A percentile compares a stretch with the other conserved stretches of the same genome.
These are phyloP conservation scores for Aurelia coerulea DNA, from an alignment of 30 jellyfish, hydroid and myxozoan species.

Conservation along the genomic window DNA sequence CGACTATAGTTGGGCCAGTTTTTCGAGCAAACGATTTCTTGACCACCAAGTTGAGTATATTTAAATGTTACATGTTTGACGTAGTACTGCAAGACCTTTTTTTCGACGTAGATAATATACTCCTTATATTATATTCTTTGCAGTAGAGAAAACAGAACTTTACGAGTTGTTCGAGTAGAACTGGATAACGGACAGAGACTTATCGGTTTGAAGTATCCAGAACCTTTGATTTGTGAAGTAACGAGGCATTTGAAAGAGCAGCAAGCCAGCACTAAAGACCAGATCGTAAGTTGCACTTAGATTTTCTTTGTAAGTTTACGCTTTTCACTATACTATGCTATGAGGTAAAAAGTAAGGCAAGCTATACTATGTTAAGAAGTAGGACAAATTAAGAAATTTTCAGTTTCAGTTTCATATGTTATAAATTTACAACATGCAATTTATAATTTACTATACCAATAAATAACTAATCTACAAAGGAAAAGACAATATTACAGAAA, in stretches of 20 bases:
- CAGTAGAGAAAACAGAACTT: slow-evolving; percentile 80
- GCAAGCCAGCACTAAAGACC: slow-evolving; percentile 16
- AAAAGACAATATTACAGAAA: no score
- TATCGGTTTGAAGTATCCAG: slow-evolving; percentile 90
- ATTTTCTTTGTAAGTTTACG: background rate
- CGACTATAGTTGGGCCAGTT: no score
- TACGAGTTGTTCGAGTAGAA: slow-evolving; percentile 95
- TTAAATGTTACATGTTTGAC: background rate
- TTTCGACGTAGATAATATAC: background rate
- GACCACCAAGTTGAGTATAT: no score
- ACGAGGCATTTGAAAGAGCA: slow-evolving; percentile 54
- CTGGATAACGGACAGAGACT: slow-evolving; percentile 83
- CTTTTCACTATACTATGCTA: background rate
- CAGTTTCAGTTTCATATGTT: no score
- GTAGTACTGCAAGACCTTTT: background rate
- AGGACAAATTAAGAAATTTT: no score
- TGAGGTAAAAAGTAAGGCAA: no score
- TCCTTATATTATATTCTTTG: background rate
- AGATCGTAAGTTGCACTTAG: slow-evolving; percentile 20
- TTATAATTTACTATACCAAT: no score
- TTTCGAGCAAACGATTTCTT: no score
- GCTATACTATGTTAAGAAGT: no score
- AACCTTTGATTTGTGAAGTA: slow-evolving; percentile 81
- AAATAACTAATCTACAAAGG: no score
- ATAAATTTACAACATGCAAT: no score